phyloP scores from a whole-genome alignment of 2,888 invertebrate species.

The Galeruca laticollis region DNA sequence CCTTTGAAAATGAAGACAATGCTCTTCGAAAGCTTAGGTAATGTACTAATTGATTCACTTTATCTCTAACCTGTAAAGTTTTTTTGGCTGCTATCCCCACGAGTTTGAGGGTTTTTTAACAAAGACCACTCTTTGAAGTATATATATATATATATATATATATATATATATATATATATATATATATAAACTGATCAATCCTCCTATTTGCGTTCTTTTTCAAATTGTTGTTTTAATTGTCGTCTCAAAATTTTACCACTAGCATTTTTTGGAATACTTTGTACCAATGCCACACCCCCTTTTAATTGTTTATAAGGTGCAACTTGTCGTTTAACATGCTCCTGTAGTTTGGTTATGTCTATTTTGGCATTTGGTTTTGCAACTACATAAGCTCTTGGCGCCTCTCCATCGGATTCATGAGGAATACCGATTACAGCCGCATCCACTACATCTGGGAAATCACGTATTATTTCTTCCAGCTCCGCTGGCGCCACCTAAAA shows the following conservation, averaged over 20 bases:
- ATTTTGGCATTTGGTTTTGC: conserved; percentile 66
- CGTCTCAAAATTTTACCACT: conserved; percentile 73
- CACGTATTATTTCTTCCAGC: conserved; percentile 79
- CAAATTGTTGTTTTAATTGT: conserved; percentile 56
- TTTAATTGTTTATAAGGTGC: conserved; percentile 80
- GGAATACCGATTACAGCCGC: conserved; percentile 86
- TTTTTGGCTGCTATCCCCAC: no score
- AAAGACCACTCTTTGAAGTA: no score
- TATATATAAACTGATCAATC: neutral
- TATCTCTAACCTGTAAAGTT: no score
- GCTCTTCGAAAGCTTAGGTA: no score
- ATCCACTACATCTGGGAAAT: conserved; percentile 81
- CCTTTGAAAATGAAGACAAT: no score
- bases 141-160: no score
- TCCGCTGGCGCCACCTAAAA: conserved; percentile 87
- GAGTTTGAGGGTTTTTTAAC: no score
- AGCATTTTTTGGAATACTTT: conserved; percentile 70
- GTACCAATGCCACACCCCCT: conserved; percentile 69
- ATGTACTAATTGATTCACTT: no score
- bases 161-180: no score
- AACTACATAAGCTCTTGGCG: conserved; percentile 81
- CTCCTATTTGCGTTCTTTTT: conserved; percentile 68
- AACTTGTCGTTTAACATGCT: conserved; percentile 76
- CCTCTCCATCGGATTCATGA: conserved; percentile 77
- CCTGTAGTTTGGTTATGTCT: conserved; percentile 71